Percentiles rank a stretch among this genome's conserved stretches.
These are phyloP conservation scores for Ichneumoninae sp. DNA, from an alignment of 2,888 invertebrate species.

Conservation along the genomic window DNA sequence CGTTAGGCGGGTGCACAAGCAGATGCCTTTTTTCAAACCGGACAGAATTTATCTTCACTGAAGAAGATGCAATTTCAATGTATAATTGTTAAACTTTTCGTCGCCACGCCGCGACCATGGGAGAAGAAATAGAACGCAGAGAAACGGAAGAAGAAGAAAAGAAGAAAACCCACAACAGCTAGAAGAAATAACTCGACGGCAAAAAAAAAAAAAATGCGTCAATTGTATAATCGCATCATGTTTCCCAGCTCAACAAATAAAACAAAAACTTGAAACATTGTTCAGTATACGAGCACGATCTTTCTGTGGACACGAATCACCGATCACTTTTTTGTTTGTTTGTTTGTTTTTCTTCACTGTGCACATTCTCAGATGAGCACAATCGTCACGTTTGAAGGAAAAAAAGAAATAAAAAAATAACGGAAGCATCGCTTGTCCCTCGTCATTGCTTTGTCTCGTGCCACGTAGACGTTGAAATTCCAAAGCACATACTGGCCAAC, in stretches of 20 bases:
- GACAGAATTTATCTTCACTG: slow-evolving; percentile 68
- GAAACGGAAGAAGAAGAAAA: slow-evolving; percentile 22
- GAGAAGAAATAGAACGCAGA: slow-evolving; percentile 17
- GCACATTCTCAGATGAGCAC: slow-evolving; percentile 23
- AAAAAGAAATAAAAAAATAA: neutral
- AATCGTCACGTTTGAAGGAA: slow-evolving; percentile 29
- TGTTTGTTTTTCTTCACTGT: slow-evolving; percentile 34
- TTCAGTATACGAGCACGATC: slow-evolving; percentile 28
- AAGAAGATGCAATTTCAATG: slow-evolving; percentile 20
- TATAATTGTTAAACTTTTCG: neutral
- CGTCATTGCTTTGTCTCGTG: slow-evolving; percentile 50
- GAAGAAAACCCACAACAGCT: neutral
- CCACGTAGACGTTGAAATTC: slow-evolving; percentile 37
- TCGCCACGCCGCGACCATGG: neutral
- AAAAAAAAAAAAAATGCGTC: neutral
- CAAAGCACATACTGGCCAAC: slow-evolving; percentile 24
- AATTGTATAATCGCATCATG: slow-evolving; percentile 47
- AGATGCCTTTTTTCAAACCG: slow-evolving; percentile 75
- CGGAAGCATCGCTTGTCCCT: slow-evolving; percentile 51
- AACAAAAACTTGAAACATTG: slow-evolving; percentile 14
- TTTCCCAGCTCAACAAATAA: slow-evolving; percentile 39
- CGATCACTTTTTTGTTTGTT: neutral
- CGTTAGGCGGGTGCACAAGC: slow-evolving; percentile 75
- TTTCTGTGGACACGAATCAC: slow-evolving; percentile 16
- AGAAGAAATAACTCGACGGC: slow-evolving; percentile 13